phyloP scores from a whole-genome alignment of 2,113 vertebrate genomes.

The Myodes glareolus region DNA sequence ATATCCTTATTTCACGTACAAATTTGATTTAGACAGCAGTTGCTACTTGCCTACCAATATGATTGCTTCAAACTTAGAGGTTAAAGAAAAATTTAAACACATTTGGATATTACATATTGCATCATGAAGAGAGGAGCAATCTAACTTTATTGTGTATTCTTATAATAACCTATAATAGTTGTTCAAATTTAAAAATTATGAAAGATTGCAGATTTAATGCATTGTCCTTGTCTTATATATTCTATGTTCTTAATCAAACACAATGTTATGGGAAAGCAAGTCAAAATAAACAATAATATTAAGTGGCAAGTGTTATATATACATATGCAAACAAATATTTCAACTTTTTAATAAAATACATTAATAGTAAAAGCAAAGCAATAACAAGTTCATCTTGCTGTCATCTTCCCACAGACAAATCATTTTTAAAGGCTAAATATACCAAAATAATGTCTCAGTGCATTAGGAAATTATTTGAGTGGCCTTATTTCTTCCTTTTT shows the following conservation, averaged over 20 bases:
- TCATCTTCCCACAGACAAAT: background rate
- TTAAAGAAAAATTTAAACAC: constrained; percentile 43
- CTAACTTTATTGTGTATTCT: background rate
- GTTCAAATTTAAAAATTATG: background rate
- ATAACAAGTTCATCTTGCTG: background rate
- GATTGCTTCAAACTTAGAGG: constrained; percentile 17
- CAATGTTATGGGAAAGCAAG: background rate
- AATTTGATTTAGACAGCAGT: constrained; percentile 52
- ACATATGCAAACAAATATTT: background rate
- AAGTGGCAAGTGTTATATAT: background rate
- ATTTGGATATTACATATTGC: background rate
- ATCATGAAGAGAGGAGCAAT: background rate
- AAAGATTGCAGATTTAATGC: background rate
- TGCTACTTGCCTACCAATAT: constrained; percentile 36
- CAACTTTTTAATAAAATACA: background rate
- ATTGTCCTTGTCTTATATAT: background rate
- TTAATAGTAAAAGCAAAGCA: background rate
- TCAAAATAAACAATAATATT: background rate
- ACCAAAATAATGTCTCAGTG: background rate
- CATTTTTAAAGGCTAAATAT: background rate
- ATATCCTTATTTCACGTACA: constrained; percentile 57
- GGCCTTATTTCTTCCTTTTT: background rate
- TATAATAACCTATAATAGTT: background rate
- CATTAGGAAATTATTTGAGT: background rate
- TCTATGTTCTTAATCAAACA: background rate